These are phyloP conservation scores for Lacerta viridis DNA, from an alignment of 2,797 vertebrate species.

Conservation along the genomic window DNA sequence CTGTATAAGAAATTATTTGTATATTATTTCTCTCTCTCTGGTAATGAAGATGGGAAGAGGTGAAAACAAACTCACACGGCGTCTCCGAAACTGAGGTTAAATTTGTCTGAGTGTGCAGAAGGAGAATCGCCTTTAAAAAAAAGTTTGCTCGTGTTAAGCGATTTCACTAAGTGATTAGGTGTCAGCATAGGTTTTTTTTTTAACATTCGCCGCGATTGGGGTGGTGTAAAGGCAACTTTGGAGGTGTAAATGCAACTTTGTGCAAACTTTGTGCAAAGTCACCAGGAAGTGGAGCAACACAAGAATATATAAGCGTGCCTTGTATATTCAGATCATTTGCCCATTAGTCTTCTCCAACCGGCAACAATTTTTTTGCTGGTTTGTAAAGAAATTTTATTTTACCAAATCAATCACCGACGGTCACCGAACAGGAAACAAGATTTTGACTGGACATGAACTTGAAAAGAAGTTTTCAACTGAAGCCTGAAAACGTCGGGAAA, in stretches of 20 bases:
- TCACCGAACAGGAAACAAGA: neutral
- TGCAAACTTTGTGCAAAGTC: neutral
- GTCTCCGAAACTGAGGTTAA: neutral
- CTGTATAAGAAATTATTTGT: neutral
- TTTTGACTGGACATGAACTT: neutral
- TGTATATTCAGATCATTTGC: too few relatives aligned
- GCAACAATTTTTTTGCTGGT: neutral
- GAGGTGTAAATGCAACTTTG: too few relatives aligned
- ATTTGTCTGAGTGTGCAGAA: neutral
- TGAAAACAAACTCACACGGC: neutral
- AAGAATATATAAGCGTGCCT: neutral
- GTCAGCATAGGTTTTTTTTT: neutral
- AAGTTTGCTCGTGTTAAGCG: neutral
- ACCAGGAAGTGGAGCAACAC: neutral
- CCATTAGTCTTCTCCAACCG: too few relatives aligned
- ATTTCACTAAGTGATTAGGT: neutral
- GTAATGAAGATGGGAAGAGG: neutral
- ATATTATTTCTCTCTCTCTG: too few relatives aligned
- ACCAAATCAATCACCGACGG: neutral
- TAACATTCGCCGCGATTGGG: neutral
- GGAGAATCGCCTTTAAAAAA: neutral
- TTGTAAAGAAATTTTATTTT: neutral
- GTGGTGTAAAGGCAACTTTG: neutral
- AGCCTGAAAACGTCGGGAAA: conserved; percentile 14
- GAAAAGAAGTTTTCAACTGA: conserved; percentile 18